Base-by-base conservation (phyloP, 53 echinoderm and acorn worm genomes). In the Hippasteria phrygiana region DNA sequence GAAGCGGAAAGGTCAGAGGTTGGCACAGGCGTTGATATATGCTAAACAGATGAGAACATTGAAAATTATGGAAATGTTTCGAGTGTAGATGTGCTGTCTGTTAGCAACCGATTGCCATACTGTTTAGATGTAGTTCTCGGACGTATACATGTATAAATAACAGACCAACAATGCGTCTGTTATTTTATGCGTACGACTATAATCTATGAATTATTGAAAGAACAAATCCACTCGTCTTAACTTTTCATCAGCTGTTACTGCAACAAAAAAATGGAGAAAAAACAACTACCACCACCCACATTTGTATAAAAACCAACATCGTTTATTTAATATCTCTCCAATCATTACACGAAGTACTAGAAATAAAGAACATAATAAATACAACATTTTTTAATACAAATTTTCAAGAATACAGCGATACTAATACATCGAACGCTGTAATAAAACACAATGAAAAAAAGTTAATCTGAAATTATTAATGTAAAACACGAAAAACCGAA, bases 341-440 rank as follows among this genome's bases (percentile, higher is more conserved):
- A 43, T 47, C 38, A 45, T 46, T 83, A 29, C 16, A 80, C 80
- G 71, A 85, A 85, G 85, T 85, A 85, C 85, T 85, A 20, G 53
- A 51, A 51, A 85, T 71, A 69, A 75, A 12, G 47, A 14, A 3
- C 22, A 84, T 69, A 84, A 85, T 85, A 85, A 85, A 85, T 85
- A 85, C 85, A 85, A 81, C 64, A 65, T 62, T 80, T 42, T 81
- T 64, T 67, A 39, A 85, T 85, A 51, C 85, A 69, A 50, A 84
- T 84, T n/a, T 69, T 53, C 13, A 51, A 85, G 71, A 63, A 65
- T 81, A 81, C 65, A 41, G 33, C 22, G 51, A 32, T 8, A 47
- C 45, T 81, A 43, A 4, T 43, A 43, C 62, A 63, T 42, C 45
- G 55, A 81, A 81, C 33, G 62, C 42, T 66, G 32, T 32, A 81